Evolutionary conservation across 2,797 vertebrate species (phyloP).

Genomic region (Cirrhinus mrigala): DNA sequence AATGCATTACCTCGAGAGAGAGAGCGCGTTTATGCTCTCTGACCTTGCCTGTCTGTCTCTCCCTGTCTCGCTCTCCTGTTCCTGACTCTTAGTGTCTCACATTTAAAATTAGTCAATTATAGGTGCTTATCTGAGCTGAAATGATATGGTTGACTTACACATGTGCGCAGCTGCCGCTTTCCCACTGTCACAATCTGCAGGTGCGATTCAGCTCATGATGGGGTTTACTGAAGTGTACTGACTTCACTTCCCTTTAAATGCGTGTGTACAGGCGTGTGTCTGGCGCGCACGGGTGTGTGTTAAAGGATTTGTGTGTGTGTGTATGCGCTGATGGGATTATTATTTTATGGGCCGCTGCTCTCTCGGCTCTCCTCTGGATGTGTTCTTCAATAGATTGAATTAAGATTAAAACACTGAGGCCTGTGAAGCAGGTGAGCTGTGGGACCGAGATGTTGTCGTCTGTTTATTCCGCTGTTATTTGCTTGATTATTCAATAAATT

Average conservation of each 20-base stretch:
- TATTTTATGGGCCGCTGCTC: slow-evolving; percentile 81
- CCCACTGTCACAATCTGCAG: slow-evolving; percentile 40
- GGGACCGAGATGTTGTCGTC: slow-evolving; percentile 76
- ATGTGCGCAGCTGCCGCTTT: slow-evolving; percentile 40
- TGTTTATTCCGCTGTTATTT: slow-evolving; percentile 75
- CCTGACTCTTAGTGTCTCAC: slow-evolving; percentile 5
- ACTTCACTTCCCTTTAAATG: slow-evolving; percentile 49
- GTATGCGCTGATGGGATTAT: slow-evolving; percentile 69
- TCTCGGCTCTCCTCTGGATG: slow-evolving; percentile 74
- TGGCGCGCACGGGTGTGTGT: neutral
- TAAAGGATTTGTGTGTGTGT: slow-evolving; percentile 27
- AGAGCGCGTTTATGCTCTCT: slow-evolving; percentile 68
- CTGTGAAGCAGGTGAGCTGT: slow-evolving; percentile 69
- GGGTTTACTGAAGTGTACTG: slow-evolving; percentile 28
- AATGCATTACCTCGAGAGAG: slow-evolving; percentile 49
- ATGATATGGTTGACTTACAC: slow-evolving; percentile 36
- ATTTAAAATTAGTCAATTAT: slow-evolving; percentile 52
- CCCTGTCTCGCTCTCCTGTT: neutral
- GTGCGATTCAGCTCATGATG: slow-evolving; percentile 21
- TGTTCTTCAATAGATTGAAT: slow-evolving; percentile 81
- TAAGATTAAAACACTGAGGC: slow-evolving; percentile 80
- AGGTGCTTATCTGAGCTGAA: slow-evolving; percentile 39
- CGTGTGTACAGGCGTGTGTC: slow-evolving; percentile 46
- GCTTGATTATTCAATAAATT: slow-evolving; percentile 70
- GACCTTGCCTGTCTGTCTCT: slow-evolving; percentile 58